Percentiles rank a stretch among this genome's conserved stretches.
Conservation (phyloP, 1,140 invertebrate genomes). For the Anastatus disparis region DNA sequence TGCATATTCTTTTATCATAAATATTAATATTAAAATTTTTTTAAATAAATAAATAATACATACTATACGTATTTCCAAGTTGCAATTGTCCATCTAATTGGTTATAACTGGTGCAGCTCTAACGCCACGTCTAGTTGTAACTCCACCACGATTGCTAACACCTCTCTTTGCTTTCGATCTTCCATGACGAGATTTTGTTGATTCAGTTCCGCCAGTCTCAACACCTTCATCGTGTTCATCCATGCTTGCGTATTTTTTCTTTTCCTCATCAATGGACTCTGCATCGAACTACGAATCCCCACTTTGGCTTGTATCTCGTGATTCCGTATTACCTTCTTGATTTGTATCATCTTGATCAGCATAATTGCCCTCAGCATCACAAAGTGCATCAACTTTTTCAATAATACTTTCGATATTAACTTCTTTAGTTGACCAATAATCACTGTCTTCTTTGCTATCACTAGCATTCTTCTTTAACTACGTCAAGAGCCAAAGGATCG, state of each 20-base stretch:
- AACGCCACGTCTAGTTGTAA: constrained; percentile 67
- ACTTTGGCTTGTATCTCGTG: constrained; percentile 50
- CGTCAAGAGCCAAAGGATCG: constrained; percentile 17
- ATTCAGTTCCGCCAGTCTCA: constrained; percentile 59
- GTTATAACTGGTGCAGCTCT: no score
- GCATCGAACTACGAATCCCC: constrained; percentile 58
- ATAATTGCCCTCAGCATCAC: constrained; percentile 61
- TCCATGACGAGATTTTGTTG: constrained; percentile 55
- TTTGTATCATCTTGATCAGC: constrained; percentile 50
- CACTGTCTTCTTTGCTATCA: constrained; percentile 76
- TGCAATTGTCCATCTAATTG: no score
- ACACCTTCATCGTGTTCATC: constrained; percentile 62
- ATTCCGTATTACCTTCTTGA: constrained; percentile 45
- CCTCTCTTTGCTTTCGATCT: constrained; percentile 48
- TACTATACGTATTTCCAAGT: no score
- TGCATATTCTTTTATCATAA: no score
- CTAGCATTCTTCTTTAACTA: constrained; percentile 63
- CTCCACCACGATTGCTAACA: constrained; percentile 66
- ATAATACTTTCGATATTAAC: constrained; percentile 83
- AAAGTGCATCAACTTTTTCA: constrained; percentile 77
- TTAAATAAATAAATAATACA: no score
- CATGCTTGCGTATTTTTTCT: constrained; percentile 43
- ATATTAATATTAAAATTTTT: no score
- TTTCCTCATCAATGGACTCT: constrained; percentile 62
- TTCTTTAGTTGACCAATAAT: constrained; percentile 81